A percentile compares a stretch with the other conserved stretches of the same genome.
phyloP scores from a whole-genome alignment of 2,113 vertebrate species.

The Oreochromis niloticus region DNA sequence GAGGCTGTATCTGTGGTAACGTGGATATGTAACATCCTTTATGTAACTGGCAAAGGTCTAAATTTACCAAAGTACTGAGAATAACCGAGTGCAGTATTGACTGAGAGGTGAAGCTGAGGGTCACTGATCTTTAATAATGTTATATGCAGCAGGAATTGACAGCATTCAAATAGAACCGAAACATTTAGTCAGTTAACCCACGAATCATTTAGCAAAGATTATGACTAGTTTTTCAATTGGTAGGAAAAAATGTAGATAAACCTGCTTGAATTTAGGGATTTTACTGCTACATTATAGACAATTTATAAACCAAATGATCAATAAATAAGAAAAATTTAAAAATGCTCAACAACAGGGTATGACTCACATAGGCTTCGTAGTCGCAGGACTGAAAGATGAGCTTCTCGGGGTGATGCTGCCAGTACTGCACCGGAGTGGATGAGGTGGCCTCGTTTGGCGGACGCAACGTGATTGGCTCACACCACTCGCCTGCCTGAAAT shows the following conservation, averaged over 20 bases:
- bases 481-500: constrained; percentile 98
- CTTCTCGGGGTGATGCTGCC: constrained; percentile 98
- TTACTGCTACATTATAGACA: background rate
- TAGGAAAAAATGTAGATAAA: background rate
- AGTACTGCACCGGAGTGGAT: constrained; percentile 96
- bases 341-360: background rate
- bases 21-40: constrained; percentile 33
- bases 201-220: background rate
- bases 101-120: constrained; percentile 18
- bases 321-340: background rate
- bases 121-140: background rate
- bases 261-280: background rate
- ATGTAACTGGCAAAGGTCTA: constrained; percentile 51
- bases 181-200: background rate
- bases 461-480: constrained; percentile 94
- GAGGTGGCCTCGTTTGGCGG: constrained; percentile 97
- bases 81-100: constrained; percentile 24
- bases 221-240: background rate
- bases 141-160: background rate
- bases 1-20: constrained; percentile 45
- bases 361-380: constrained; percentile 98
- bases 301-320: background rate
- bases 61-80: constrained; percentile 33
- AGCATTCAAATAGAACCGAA: background rate
- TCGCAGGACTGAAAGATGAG: constrained; percentile 99